Conservation (phyloP, 2,888 invertebrate species). For the Idaea biselata region DNA sequence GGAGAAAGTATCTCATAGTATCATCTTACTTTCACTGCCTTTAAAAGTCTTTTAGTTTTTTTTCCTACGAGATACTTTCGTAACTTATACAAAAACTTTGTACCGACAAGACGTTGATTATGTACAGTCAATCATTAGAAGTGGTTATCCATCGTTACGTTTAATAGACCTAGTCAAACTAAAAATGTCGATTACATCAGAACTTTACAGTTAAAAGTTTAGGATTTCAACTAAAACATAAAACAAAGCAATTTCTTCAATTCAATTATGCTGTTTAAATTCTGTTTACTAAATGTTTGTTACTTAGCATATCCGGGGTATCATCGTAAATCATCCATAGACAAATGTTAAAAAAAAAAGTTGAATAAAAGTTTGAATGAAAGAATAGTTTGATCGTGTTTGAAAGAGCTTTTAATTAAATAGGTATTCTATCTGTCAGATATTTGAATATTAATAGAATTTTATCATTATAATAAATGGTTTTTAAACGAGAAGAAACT, state of each 20-base stretch:
- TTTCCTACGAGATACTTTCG: conserved; percentile 39
- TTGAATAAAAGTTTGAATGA: not conserved
- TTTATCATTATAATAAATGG: not conserved
- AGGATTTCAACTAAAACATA: too few species aligned
- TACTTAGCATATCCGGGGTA: conserved; percentile 3
- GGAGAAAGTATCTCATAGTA: conserved; percentile 59
- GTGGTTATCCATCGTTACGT: too few species aligned
- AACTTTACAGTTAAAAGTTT: too few species aligned
- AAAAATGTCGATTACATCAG: too few species aligned
- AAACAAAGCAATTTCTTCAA: too few species aligned
- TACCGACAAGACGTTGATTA: conserved; percentile 7
- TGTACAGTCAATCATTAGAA: not conserved
- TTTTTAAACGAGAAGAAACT: not conserved
- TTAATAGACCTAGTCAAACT: too few species aligned
- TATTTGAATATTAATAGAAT: not conserved
- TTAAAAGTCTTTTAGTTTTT: conserved; percentile 35
- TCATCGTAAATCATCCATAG: conserved; percentile 7
- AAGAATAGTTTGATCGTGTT: not conserved
- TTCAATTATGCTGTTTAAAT: too few species aligned
- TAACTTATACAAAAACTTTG: conserved; percentile 10
- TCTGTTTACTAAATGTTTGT: conserved; percentile 18
- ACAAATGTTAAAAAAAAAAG: conserved; percentile 5
- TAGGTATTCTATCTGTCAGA: not conserved
- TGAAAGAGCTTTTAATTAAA: not conserved
- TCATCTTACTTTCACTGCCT: conserved; percentile 56